Percentiles rank a stretch among this genome's conserved stretches.
Evolutionary conservation across 2,113 vertebrate species (phyloP).

Genomic region (Ploceus nigricollis): DNA sequence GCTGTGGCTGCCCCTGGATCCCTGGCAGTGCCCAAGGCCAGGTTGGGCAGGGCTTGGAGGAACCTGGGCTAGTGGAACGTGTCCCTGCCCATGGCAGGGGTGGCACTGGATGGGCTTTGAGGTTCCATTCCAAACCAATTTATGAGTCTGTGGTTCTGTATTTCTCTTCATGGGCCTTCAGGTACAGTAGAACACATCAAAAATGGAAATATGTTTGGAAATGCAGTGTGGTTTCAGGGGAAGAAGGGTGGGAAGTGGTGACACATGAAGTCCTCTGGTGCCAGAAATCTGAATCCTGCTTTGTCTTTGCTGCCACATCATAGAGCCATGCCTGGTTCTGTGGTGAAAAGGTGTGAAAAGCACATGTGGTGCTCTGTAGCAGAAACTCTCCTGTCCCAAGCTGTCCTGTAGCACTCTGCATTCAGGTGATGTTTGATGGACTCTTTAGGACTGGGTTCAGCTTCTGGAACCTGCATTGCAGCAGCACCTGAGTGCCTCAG

Average conservation of each 20-base stretch:
- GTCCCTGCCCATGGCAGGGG: not conserved
- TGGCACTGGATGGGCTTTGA: rapidly evolving
- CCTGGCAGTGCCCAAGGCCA: not conserved
- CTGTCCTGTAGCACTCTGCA: too few species aligned
- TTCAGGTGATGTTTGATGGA: not conserved
- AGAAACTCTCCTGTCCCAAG: not conserved
- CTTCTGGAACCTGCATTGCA: not conserved
- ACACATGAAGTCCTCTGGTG: too few species aligned
- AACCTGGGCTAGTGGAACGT: rapidly evolving
- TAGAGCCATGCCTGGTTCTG: rapidly evolving
- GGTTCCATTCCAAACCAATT: not conserved
- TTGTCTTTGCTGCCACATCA: not conserved
- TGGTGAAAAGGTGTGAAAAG: not conserved
- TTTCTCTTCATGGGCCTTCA: not conserved
- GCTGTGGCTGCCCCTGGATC: not conserved
- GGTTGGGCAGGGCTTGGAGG: rapidly evolving
- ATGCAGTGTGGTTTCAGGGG: not conserved
- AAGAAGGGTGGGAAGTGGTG: not conserved
- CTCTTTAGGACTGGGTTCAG: not conserved
- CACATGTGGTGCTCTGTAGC: not conserved
- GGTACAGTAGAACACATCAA: not conserved
- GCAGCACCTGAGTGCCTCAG: not conserved
- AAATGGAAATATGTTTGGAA: not conserved
- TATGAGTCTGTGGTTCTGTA: not conserved
- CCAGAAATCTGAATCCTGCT: not conserved